phyloP scores from a whole-genome alignment of 2,888 invertebrate species.

The Uloborus plumipes region DNA sequence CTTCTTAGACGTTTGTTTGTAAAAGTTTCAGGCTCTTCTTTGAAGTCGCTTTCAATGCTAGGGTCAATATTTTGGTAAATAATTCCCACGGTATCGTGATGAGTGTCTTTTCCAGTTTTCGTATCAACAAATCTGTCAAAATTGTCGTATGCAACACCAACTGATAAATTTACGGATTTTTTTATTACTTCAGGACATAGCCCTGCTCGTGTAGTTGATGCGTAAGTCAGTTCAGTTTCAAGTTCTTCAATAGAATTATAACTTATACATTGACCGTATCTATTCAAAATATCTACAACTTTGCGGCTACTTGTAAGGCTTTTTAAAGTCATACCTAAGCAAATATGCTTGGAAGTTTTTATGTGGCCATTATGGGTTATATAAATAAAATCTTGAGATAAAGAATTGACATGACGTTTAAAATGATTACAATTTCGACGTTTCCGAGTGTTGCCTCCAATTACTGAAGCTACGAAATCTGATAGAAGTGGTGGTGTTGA shows the following conservation, averaged over 20 bases:
- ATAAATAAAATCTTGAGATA: not conserved
- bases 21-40: not conserved
- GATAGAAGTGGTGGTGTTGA: not conserved
- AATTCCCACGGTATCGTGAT: not conserved
- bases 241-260: not conserved
- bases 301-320: not conserved
- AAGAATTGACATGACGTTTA: not conserved
- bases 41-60: not conserved
- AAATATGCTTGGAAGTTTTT: not conserved
- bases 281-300: not conserved
- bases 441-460: not conserved
- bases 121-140: constrained; percentile 1
- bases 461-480: not conserved
- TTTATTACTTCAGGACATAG: not conserved
- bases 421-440: not conserved
- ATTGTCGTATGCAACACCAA: not conserved
- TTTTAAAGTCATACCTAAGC: constrained; percentile 1
- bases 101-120: constrained; percentile 1
- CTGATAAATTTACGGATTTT: not conserved
- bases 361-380: not conserved
- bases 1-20: not conserved
- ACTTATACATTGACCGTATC: not conserved
- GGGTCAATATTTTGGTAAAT: constrained; percentile 3
- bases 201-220: not conserved
- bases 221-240: not conserved